phyloP scores from a whole-genome alignment of 2,888 invertebrate species.

The Papilio elwesi region DNA sequence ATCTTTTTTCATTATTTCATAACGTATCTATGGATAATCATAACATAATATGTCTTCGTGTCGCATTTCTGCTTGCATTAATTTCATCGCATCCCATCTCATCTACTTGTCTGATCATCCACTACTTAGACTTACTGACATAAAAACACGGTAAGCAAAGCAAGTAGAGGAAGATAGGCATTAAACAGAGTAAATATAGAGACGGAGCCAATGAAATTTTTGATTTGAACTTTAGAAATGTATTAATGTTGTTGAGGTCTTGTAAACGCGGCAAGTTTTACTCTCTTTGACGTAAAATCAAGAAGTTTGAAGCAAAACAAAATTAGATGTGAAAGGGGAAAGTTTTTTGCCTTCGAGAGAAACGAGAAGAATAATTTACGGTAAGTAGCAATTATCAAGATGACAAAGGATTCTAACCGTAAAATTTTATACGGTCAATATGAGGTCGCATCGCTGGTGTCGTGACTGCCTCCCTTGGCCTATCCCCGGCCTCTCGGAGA shows the following conservation, averaged over 20 bases:
- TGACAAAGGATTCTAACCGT: conserved; percentile 1
- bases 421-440: conserved; percentile 15
- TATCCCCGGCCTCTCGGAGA: too few species aligned
- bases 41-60: too few species aligned
- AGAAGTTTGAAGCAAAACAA: conserved; percentile 70
- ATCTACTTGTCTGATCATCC: too few species aligned
- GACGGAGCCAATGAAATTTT: conserved; percentile 57
- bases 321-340: conserved; percentile 53
- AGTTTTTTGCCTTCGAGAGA: conserved; percentile 23
- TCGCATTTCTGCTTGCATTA: too few species aligned
- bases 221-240: conserved; percentile 65
- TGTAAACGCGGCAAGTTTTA: conserved; percentile 62
- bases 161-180: background rate
- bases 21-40: too few species aligned
- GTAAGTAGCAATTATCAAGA: conserved; percentile 15
- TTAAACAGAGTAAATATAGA: conserved; percentile 13
- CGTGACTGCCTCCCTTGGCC: too few species aligned
- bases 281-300: conserved; percentile 59
- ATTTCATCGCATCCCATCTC: too few species aligned
- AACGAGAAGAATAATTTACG: conserved; percentile 27
- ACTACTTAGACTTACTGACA: background rate
- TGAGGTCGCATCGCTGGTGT: background rate
- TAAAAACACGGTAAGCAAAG: background rate
- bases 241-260: conserved; percentile 52
- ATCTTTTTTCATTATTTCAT: too few species aligned